phyloP scores from a whole-genome alignment of 2,113 vertebrate genomes.

The Apodemus speciosus region DNA sequence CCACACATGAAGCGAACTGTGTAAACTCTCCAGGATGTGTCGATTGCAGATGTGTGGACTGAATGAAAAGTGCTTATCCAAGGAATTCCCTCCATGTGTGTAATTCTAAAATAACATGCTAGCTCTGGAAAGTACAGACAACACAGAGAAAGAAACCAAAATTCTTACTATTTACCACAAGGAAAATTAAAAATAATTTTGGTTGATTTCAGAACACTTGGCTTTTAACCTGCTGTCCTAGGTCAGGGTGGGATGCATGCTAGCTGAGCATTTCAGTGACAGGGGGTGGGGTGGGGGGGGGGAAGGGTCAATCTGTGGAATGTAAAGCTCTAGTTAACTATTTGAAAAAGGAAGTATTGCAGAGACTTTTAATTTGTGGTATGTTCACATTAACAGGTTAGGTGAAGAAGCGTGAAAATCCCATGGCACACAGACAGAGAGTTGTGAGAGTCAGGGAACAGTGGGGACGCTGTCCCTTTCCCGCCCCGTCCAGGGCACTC shows the following conservation, averaged over 20 bases:
- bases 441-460: neutral
- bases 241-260: neutral
- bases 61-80: neutral
- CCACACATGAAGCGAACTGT: neutral
- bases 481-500: constrained; percentile 49
- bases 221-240: neutral
- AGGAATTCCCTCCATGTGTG: too few relatives aligned
- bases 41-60: too few relatives aligned
- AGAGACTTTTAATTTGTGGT: neutral
- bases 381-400: constrained; percentile 33
- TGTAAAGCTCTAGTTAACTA: neutral
- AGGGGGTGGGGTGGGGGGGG: neutral
- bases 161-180: neutral
- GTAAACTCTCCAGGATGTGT: neutral
- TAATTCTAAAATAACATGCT: neutral
- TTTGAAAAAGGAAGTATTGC: neutral
- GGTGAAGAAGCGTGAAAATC: constrained; percentile 25
- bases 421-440: neutral
- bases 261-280: neutral
- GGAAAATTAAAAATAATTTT: neutral
- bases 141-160: neutral
- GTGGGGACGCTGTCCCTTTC: constrained; percentile 24
- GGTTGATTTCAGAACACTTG: neutral
- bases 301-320: neutral
- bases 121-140: neutral